A percentile compares a stretch with the other conserved stretches of the same genome.
phyloP scores from a whole-genome alignment of 2,797 vertebrate genomes.

The Phalloptychus januarius region DNA sequence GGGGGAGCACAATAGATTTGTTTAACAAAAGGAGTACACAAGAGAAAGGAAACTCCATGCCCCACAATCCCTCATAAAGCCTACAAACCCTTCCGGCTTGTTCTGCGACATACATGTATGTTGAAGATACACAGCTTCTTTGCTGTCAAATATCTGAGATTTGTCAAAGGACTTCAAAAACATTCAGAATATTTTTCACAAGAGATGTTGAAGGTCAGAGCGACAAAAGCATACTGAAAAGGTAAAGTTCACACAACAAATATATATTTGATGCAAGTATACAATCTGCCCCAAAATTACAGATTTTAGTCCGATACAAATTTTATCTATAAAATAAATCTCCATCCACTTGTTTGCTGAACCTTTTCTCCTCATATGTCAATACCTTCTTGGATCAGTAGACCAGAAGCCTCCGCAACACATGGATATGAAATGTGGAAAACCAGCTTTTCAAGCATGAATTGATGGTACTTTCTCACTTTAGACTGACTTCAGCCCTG shows the following conservation, averaged over 20 bases:
- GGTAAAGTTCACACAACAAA: not conserved
- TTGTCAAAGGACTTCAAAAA: not conserved
- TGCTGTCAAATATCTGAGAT: not conserved
- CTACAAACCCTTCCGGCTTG: not conserved
- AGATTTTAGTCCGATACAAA: not conserved
- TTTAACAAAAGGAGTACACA: conserved; percentile 34
- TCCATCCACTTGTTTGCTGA: not conserved
- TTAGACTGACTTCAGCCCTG: not conserved
- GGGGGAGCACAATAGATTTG: conserved; percentile 23
- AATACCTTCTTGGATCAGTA: not conserved
- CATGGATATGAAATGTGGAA: not conserved
- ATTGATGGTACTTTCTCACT: not conserved
- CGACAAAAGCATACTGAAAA: not conserved
- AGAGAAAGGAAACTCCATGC: conserved; percentile 23
- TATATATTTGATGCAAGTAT: not conserved
- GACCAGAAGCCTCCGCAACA: not conserved
- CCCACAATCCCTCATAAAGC: conserved; percentile 30
- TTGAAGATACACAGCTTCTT: not conserved
- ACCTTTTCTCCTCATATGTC: not conserved
- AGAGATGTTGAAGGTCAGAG: not conserved
- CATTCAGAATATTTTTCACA: not conserved
- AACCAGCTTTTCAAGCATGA: not conserved
- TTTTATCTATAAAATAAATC: not conserved
- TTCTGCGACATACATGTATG: not conserved
- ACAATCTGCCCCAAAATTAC: not conserved